Conservation (phyloP, 2,888 invertebrate species). For the Venustoraphidia nigricollis region DNA sequence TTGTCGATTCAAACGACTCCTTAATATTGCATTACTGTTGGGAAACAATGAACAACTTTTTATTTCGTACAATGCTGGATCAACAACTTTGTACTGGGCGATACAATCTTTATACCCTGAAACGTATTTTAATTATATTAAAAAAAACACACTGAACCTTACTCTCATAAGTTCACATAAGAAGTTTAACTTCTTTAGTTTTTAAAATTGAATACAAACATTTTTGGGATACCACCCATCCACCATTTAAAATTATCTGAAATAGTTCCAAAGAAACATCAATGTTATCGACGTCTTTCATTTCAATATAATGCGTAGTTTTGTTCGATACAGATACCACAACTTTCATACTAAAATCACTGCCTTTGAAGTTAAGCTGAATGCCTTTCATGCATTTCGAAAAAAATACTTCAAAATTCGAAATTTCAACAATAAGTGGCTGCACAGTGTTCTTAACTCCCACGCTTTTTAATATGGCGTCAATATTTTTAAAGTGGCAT, state of each 20-base stretch:
- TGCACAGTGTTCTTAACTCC: no score
- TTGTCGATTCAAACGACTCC: not conserved
- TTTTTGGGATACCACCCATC: not conserved
- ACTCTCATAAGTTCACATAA: no score
- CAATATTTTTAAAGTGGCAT: no score
- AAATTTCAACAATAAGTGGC: no score
- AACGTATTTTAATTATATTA: not conserved
- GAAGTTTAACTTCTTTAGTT: no score
- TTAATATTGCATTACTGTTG: not conserved
- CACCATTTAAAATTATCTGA: not conserved
- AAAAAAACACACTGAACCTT: no score
- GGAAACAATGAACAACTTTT: not conserved
- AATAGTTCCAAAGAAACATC: not conserved
- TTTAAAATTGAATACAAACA: not conserved
- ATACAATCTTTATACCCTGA: not conserved
- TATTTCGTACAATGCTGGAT: not conserved
- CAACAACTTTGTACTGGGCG: not conserved
- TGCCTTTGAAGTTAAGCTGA: no score
- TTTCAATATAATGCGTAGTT: not conserved
- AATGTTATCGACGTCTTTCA: no score
- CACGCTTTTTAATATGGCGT: no score
- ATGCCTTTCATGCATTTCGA: no score
- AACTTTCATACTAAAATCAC: no score
- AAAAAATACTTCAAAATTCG: no score
- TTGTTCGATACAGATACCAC: not conserved